phyloP scores from a whole-genome alignment of 1,140 invertebrate species.

The Atta texana region DNA sequence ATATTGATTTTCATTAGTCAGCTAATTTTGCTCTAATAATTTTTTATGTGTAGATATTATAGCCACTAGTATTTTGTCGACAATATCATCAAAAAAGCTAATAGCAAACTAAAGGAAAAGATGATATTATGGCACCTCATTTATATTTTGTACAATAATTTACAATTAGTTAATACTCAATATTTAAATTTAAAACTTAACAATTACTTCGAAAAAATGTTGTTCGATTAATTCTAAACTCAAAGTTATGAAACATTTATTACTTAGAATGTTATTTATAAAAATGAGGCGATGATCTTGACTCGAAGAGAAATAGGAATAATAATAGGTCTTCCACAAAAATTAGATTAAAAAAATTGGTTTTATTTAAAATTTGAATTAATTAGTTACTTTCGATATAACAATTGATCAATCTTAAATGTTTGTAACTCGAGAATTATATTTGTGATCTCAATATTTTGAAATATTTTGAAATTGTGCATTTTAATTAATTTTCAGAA shows the following conservation, averaged over 20 bases:
- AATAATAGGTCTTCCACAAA: too few species aligned
- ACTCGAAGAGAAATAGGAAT: too few species aligned
- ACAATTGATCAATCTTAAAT: not conserved
- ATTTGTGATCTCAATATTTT: not conserved
- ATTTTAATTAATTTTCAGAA: not conserved
- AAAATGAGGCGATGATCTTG: too few species aligned
- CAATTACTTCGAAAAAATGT: not conserved
- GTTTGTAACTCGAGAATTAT: not conserved
- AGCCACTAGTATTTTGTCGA: not conserved
- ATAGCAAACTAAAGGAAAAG: not conserved
- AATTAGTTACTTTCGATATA: not conserved
- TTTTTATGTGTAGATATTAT: not conserved
- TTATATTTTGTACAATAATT: too few species aligned
- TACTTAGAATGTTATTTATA: too few species aligned
- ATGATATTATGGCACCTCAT: too few species aligned
- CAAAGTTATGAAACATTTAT: too few species aligned
- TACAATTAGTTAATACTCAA: too few species aligned
- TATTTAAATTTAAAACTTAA: not conserved
- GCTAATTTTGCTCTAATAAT: not conserved
- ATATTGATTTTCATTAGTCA: slow-evolving; percentile 11
- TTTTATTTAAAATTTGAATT: not conserved
- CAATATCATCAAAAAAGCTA: not conserved
- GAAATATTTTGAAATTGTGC: not conserved
- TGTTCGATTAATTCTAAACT: too few species aligned
- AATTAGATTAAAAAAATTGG: too few species aligned